Conservation (phyloP, 2,797 vertebrate genomes). For the Acrossocheilus fasciatus region DNA sequence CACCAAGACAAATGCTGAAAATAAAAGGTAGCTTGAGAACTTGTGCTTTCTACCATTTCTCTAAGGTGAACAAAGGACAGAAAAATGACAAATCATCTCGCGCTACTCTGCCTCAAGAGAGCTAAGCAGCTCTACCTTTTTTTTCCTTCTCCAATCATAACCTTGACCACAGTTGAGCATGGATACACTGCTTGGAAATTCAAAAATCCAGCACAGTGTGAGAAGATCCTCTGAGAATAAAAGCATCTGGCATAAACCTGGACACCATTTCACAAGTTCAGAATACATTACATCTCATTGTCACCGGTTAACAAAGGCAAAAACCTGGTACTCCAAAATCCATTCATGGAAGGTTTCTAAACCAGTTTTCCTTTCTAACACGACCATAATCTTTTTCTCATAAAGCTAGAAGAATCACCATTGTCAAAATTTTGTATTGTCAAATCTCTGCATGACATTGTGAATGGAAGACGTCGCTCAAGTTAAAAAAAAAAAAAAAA, state of each 20-base stretch:
- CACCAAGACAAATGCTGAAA: conserved; percentile 8
- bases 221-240: not conserved
- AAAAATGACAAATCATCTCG: conserved; percentile 22
- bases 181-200: conserved; percentile 25
- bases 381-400: not conserved
- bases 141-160: conserved; percentile 49
- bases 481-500: not conserved
- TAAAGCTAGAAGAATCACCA: not conserved
- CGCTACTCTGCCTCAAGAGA: conserved; percentile 21
- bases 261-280: conserved; percentile 44
- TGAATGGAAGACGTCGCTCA: not conserved
- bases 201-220: conserved; percentile 2
- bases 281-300: conserved; percentile 35
- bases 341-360: not conserved
- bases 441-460: conserved; percentile 24
- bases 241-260: conserved; percentile 38
- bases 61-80: conserved; percentile 18
- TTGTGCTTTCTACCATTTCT: not conserved
- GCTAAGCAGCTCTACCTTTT: conserved; percentile 6
- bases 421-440: not conserved
- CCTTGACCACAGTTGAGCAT: conserved; percentile 50
- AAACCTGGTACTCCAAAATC: conserved; percentile 23
- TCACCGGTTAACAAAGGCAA: conserved; percentile 46
- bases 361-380: conserved; percentile 36
- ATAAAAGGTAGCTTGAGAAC: not conserved